Evolutionary conservation across 2,888 invertebrate species (phyloP).

Genomic region (Ganaspis brasiliensis): DNA sequence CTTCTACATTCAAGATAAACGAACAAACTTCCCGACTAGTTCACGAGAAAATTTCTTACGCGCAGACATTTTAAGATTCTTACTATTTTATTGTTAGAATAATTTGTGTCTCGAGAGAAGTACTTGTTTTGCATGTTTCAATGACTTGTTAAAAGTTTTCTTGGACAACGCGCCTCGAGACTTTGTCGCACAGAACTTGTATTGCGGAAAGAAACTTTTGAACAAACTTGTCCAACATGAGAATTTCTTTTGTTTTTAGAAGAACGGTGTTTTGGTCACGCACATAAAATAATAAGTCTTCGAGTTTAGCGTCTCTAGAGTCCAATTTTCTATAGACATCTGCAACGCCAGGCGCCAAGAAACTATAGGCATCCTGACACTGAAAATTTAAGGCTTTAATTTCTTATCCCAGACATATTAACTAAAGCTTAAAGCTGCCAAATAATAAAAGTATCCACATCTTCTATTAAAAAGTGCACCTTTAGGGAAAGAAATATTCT

Average conservation of each 20-base stretch:
- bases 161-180: not conserved
- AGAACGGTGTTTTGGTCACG: slow-evolving; percentile 29
- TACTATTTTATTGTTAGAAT: too few relatives aligned
- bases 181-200: not conserved
- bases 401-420: slow-evolving; percentile 1
- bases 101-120: not conserved
- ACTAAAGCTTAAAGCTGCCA: not conserved
- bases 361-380: not conserved
- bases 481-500: too few relatives aligned
- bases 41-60: too few relatives aligned
- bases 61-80: too few relatives aligned
- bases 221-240: slow-evolving; percentile 8
- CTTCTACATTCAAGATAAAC: too few relatives aligned
- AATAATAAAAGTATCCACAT: too few relatives aligned
- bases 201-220: not conserved
- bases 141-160: slow-evolving; percentile 11
- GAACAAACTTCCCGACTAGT: too few relatives aligned
- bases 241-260: not conserved
- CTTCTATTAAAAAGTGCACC: too few relatives aligned
- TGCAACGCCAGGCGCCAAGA: not conserved
- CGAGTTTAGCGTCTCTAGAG: slow-evolving; percentile 6
- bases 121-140: slow-evolving; percentile 41
- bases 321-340: not conserved
- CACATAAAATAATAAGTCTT: slow-evolving; percentile 35
- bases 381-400: not conserved